Percentiles rank a stretch among this genome's conserved stretches.
These are phyloP conservation scores for Cotesia congregata DNA, from an alignment of 2,888 invertebrate species.

Conservation along the genomic window DNA sequence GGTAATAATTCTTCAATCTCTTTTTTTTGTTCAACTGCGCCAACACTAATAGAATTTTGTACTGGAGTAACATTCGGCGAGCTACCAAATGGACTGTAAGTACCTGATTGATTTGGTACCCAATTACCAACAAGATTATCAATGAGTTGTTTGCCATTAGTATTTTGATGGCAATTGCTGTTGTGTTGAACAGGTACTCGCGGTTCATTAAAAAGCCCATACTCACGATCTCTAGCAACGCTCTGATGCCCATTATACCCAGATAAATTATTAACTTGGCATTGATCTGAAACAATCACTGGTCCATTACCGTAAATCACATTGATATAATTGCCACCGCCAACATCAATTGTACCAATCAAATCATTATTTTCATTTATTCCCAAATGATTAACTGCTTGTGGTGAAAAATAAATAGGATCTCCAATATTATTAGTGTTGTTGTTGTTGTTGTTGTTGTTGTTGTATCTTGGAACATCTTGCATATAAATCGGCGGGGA, in stretches of 20 bases:
- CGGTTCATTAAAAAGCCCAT: slow-evolving; percentile 66
- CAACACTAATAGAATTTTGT: slow-evolving; percentile 50
- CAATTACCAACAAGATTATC: slow-evolving; percentile 82
- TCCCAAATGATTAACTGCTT: slow-evolving; percentile 63
- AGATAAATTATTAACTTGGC: slow-evolving; percentile 58
- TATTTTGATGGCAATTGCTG: slow-evolving; percentile 52
- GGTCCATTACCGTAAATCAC: slow-evolving; percentile 67
- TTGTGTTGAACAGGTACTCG: slow-evolving; percentile 46
- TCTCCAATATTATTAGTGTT: slow-evolving; percentile 54
- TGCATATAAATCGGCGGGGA: slow-evolving; percentile 58
- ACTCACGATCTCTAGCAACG: slow-evolving; percentile 62
- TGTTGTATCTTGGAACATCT: slow-evolving; percentile 56
- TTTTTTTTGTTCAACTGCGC: slow-evolving; percentile 51
- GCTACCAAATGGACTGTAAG: slow-evolving; percentile 81
- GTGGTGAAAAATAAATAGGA: slow-evolving; percentile 63
- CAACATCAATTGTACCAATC: slow-evolving; percentile 68
- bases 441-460: slow-evolving; percentile 52
- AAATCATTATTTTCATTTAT: slow-evolving; percentile 66
- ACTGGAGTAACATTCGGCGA: slow-evolving; percentile 64
- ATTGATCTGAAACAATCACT: slow-evolving; percentile 65
- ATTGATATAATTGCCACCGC: slow-evolving; percentile 69
- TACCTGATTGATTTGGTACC: slow-evolving; percentile 80
- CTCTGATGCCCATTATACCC: slow-evolving; percentile 57
- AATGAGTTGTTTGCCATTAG: slow-evolving; percentile 73
- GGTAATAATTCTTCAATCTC: slow-evolving; percentile 57